These are phyloP conservation scores for Apostichopus parvimensis DNA, from an alignment of 35 echinoderm and acorn worm species.

Conservation along the genomic window DNA sequence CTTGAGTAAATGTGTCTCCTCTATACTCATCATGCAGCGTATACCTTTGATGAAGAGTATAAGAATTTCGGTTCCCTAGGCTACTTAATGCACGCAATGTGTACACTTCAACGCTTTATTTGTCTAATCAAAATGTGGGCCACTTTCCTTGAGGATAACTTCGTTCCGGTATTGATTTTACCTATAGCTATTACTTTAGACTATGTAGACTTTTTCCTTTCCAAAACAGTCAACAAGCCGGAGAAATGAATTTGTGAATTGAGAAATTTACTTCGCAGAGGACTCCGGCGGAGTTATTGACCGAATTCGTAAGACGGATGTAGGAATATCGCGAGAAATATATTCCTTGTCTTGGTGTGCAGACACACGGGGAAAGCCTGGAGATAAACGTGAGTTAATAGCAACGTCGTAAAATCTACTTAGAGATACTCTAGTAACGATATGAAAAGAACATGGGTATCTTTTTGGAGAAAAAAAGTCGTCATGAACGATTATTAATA, in stretches of 20 bases:
- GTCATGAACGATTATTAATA: too few species aligned
- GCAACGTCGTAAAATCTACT: too few species aligned
- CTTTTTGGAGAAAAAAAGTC: too few species aligned
- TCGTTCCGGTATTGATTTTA: constrained; percentile 11
- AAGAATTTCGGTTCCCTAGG: neutral
- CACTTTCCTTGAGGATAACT: constrained; percentile 1
- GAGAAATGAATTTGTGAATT: constrained; percentile 7
- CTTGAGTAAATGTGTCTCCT: too few species aligned
- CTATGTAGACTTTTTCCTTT: neutral
- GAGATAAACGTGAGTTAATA: too few species aligned
- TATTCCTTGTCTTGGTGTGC: too few species aligned
- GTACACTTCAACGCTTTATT: constrained; percentile 1
- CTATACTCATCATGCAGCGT: neutral
- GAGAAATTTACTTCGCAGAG: neutral
- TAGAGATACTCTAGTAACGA: too few species aligned
- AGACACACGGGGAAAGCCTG: too few species aligned
- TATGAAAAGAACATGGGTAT: too few species aligned
- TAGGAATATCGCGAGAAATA: neutral
- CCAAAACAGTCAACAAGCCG: neutral
- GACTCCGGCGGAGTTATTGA: neutral
- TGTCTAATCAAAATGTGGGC: neutral
- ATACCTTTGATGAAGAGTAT: neutral
- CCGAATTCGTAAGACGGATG: neutral
- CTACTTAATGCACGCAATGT: constrained; percentile 2
- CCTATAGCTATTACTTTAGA: constrained; percentile 3